Conservation (phyloP, 2,888 invertebrate species). For the Epiblema foenella region DNA sequence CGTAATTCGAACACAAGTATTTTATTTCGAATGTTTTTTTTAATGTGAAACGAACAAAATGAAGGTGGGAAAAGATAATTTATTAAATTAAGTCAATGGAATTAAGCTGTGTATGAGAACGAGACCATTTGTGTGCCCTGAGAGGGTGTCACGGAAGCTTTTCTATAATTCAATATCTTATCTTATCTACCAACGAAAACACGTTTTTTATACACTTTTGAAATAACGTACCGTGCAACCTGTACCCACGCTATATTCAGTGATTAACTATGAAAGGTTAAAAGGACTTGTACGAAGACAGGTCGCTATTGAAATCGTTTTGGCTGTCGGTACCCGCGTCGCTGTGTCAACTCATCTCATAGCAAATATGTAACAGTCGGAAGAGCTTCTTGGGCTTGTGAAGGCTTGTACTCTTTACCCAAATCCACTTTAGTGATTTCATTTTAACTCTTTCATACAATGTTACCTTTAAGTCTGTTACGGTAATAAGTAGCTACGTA, state of each 20-base stretch:
- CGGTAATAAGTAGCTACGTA: slow-evolving; percentile 42
- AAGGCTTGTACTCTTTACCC: slow-evolving; percentile 61
- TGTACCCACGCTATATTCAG: neutral
- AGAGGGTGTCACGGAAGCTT: too few relatives aligned
- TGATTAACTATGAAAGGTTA: neutral
- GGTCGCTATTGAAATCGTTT: slow-evolving; percentile 45
- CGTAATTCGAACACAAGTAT: too few relatives aligned
- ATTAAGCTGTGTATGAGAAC: too few relatives aligned
- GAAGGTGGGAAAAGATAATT: too few relatives aligned
- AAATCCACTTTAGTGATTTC: slow-evolving; percentile 63
- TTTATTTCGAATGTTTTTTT: too few relatives aligned
- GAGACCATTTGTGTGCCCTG: too few relatives aligned
- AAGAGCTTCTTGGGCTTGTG: slow-evolving; percentile 64
- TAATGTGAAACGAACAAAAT: too few relatives aligned
- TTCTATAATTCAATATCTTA: too few relatives aligned
- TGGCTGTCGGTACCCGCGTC: slow-evolving; percentile 53
- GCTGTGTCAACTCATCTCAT: slow-evolving; percentile 71
- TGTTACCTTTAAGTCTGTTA: slow-evolving; percentile 55
- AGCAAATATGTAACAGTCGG: slow-evolving; percentile 68
- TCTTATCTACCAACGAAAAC: too few relatives aligned
- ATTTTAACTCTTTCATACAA: slow-evolving; percentile 57
- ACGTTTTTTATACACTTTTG: neutral
- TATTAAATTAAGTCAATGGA: too few relatives aligned
- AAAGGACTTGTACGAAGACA: too few relatives aligned
- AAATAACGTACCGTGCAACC: neutral